Evolutionary conservation across 2,888 invertebrate species (phyloP), one percentile per base, ranked within the genome.

Genomic region (Coelopa pilipes): DNA sequence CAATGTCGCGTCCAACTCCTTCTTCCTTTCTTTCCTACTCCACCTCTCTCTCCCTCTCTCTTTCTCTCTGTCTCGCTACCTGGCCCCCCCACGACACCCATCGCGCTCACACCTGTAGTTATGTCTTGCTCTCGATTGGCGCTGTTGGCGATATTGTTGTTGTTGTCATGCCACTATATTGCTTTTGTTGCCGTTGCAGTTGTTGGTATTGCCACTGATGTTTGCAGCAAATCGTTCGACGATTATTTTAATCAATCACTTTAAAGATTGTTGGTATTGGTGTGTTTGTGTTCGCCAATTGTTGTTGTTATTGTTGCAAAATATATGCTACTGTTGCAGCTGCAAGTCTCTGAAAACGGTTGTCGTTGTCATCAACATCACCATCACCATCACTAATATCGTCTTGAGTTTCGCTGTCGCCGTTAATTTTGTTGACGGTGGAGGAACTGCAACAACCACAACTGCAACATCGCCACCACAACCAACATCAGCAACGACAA

Each of bases 171-270:
- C 7, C 13, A 55, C 10, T n/a, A 17, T 70, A 47, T 49, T 59
- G 50, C 13, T 50, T 49, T 62, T 62, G 2, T 62, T 12, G 12
- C n/a, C n/a, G n/a, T n/a, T n/a, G n/a, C n/a, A n/a, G n/a, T 34
- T 2, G 10, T 34, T 34, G 21, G 45, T 24, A 45, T 7, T 55
- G 1, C 17, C 24, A 12, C 9, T 21, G 49, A 21, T 70, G 60
- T 45, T 15, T 59, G 59, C 57, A 46, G 13, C 13, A 70, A 60
- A 66, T 50, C 47, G 46, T n/a, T 34, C 69, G 17, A 49, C 47
- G 50, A 62, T 63, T 70, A 62, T 50, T 70, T 60, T n/a, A 62
- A 49, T 70, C 66, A 66, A 66, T 66, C 66, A 66, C 9, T 50
- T 66, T 7, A 7, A 34, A 34, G 34, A 34, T 34, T 34, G 34